phyloP scores from a whole-genome alignment of 2,797 vertebrate genomes.

The Coluber constrictor region DNA sequence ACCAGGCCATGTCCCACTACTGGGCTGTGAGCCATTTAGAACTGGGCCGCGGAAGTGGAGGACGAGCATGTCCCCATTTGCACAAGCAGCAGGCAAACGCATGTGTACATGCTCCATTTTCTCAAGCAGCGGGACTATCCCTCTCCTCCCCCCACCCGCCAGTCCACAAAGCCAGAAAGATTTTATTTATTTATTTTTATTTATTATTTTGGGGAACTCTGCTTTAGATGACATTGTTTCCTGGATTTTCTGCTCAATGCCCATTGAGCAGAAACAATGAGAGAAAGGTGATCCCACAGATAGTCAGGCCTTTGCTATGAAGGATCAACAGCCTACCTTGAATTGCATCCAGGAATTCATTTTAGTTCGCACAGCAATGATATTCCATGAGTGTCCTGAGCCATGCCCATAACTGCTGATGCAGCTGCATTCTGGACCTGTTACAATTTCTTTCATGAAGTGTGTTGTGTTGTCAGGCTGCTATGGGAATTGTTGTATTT shows the following conservation, averaged over 20 bases:
- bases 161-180: neutral
- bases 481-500: neutral
- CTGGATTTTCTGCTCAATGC: neutral
- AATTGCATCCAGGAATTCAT: neutral
- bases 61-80: neutral
- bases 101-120: neutral
- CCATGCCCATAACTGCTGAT: neutral
- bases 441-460: neutral
- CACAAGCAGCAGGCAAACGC: neutral
- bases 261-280: neutral
- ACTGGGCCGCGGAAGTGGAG: neutral
- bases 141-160: too few species aligned
- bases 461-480: neutral
- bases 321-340: neutral
- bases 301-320: neutral
- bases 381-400: neutral
- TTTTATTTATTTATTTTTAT: neutral
- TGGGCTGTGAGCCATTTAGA: neutral
- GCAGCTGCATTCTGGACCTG: neutral
- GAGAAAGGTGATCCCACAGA: neutral
- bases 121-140: too few species aligned
- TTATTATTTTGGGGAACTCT: neutral
- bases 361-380: neutral
- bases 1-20: neutral
- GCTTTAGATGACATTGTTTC: neutral